Evolutionary conservation across 2,888 invertebrate species (phyloP), one percentile per base, ranked within the genome.

Genomic region (Helobdella robusta): DNA sequence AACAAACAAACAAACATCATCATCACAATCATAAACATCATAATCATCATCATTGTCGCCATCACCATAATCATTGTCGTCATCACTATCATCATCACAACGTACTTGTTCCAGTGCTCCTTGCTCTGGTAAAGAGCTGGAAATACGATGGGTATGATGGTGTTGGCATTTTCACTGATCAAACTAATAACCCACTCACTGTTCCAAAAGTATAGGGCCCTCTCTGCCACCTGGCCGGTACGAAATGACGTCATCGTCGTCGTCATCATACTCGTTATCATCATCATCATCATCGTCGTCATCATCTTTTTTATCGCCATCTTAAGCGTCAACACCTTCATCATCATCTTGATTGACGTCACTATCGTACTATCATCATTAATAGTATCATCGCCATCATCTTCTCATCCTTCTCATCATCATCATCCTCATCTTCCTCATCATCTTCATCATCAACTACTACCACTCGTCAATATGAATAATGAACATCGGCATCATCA

Each of bases 111-210:
- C 98, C 98, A 98, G 83, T 98, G 98, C 82, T 97, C 94, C 85
- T 97, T 97, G 81, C 92, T 93, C 79, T 92, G 90, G 83, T 98
- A 98, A 77, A 98, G 84, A 72, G 97, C 92, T 70, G 97, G 97
- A 84, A 98, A 98, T 94, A 98, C 97, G 75, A 98, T 95, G 74
- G 97, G 97, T 87, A 98, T 89, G 80, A 98, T 94, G 78, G 91
- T 89, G 60, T 36, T 88, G 81, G 91, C 93, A 82, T 95, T 95
- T 80, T 97, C 97, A 80, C 94, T 92, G 84, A 98, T 94, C 81
- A 97, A 83, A 69, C 92, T 92, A 88, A 95, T 89, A 77, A 97
- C 91, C 82, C 97, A 97, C 84, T 98, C 97, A 83, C 95, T 97
- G 85, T 97, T 97, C 95, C 95, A 97, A 83, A 91, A 93, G 83